These are phyloP conservation scores for Stratiomys singularior DNA, from an alignment of 2,888 invertebrate genomes.

Conservation along the genomic window DNA sequence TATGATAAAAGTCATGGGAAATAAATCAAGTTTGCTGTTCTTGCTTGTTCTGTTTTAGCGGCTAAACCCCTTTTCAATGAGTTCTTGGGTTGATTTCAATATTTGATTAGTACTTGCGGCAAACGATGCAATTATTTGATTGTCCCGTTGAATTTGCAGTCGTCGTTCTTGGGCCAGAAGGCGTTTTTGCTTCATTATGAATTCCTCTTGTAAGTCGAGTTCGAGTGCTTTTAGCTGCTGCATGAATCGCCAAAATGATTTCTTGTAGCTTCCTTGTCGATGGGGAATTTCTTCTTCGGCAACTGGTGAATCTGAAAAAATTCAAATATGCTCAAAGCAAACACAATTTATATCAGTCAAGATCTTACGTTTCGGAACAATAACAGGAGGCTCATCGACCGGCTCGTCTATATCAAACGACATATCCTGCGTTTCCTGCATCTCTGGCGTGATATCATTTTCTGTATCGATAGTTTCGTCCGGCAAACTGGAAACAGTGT, in stretches of 20 bases:
- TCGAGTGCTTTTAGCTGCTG: constrained; percentile 46
- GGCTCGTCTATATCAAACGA: neutral
- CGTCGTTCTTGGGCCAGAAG: constrained; percentile 39
- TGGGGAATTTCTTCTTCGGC: neutral
- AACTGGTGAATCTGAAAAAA: no score
- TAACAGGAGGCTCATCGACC: neutral
- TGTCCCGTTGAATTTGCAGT: constrained; percentile 40
- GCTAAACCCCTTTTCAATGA: constrained; percentile 17
- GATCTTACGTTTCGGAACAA: neutral
- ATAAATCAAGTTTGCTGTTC: neutral
- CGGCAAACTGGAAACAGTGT: neutral
- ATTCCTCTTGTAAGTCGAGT: constrained; percentile 47
- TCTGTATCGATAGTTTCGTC: neutral
- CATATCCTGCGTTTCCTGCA: neutral
- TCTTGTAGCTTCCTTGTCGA: constrained; percentile 48
- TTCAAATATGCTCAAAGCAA: no score
- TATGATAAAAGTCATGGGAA: neutral
- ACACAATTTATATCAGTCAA: neutral
- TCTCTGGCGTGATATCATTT: neutral
- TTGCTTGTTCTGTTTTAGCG: no score
- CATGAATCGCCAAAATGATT: constrained; percentile 47
- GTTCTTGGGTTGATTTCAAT: constrained; percentile 27
- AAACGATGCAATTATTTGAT: constrained; percentile 26
- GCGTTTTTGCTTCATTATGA: constrained; percentile 40
- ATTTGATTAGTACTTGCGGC: constrained; percentile 32